A percentile compares a stretch with the other conserved stretches of the same genome.
Conservation (phyloP, 2,113 vertebrate species). For the Lates calcarifer region DNA sequence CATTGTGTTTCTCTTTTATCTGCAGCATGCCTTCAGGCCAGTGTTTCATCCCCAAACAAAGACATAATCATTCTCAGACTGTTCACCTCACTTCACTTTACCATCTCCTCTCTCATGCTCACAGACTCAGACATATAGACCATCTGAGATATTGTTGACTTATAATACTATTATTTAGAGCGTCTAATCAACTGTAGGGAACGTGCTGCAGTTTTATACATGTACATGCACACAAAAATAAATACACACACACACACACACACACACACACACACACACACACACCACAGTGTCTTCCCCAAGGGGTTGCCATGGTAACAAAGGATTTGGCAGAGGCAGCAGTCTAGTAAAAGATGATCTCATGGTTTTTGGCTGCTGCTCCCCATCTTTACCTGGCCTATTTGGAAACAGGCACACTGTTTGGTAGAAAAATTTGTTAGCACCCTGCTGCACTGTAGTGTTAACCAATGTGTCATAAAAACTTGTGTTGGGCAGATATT, state of each 20-base stretch:
- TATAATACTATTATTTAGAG: not conserved
- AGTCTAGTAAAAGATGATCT: constrained; percentile 56
- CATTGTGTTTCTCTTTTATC: constrained; percentile 56
- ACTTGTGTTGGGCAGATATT: not conserved
- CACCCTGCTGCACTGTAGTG: not conserved
- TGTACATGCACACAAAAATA: not conserved
- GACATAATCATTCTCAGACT: constrained; percentile 36
- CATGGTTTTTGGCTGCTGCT: constrained; percentile 51
- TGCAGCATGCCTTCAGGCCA: constrained; percentile 23
- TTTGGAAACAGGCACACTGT: constrained; percentile 5
- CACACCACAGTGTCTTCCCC: constrained; percentile 20
- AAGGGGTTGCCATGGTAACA: constrained; percentile 58
- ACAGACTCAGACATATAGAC: not conserved
- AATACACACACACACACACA: not conserved
- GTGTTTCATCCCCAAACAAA: constrained; percentile 36
- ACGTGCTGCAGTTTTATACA: not conserved
- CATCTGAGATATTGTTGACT: not conserved
- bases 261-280: not conserved
- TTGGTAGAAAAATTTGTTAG: not conserved
- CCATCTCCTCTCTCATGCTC: not conserved
- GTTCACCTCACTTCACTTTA: not conserved
- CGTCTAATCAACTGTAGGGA: not conserved
- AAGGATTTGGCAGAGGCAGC: constrained; percentile 56
- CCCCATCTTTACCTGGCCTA: constrained; percentile 46
- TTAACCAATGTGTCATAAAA: not conserved